A percentile compares a stretch with the other conserved stretches of the same genome.
phyloP scores from a whole-genome alignment of 2,797 vertebrate species.

The Diplodus puntazzo region DNA sequence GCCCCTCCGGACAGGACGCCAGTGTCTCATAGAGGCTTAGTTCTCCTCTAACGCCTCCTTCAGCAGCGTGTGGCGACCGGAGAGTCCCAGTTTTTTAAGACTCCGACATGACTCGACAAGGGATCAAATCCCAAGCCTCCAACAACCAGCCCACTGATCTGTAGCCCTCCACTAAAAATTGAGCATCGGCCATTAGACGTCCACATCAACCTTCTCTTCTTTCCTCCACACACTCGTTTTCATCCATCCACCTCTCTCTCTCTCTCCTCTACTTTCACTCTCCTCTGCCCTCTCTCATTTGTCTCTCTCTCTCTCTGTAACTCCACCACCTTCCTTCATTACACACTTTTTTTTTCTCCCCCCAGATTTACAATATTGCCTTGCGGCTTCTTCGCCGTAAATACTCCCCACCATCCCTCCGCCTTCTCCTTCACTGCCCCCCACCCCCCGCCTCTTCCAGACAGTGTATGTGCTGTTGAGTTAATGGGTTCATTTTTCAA shows the following conservation, averaged over 20 bases:
- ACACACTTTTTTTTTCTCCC: conserved; percentile 1
- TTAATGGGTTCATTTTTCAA: conserved; percentile 71
- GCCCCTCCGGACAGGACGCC: conserved; percentile 14
- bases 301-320: conserved; percentile 23
- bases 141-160: conserved; percentile 48
- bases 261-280: not conserved
- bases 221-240: conserved; percentile 12
- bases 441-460: conserved; percentile 19
- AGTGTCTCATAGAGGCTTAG: conserved; percentile 51
- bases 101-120: conserved; percentile 43
- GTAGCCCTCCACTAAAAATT: conserved; percentile 42
- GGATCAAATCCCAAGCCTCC: conserved; percentile 55
- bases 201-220: conserved; percentile 26
- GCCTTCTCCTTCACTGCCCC: not conserved
- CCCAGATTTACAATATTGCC: conserved; percentile 65
- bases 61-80: conserved; percentile 30
- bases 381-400: conserved; percentile 59
- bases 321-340: conserved; percentile 21
- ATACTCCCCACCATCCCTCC: conserved; percentile 46
- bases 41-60: conserved; percentile 41
- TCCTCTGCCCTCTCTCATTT: conserved; percentile 11
- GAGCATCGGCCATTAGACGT: conserved; percentile 40
- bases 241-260: conserved; percentile 6
- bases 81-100: conserved; percentile 35
- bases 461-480: conserved; percentile 47